Base-by-base conservation (phyloP, 2,888 invertebrate species). In the Ennomos fuscantarius region DNA sequence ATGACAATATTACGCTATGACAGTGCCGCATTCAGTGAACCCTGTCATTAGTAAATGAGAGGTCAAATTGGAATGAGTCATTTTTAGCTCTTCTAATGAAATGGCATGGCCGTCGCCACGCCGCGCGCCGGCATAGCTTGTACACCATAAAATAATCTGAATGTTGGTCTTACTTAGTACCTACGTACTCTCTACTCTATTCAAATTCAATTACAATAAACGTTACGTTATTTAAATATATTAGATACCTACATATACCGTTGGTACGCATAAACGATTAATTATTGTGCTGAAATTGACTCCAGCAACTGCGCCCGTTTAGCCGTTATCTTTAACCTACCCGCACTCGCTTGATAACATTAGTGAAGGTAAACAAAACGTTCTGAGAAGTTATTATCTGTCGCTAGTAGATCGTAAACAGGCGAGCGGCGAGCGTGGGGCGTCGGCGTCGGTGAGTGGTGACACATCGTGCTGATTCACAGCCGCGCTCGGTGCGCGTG, bases 391-490 rank as follows among this genome's bases (percentile, higher is more conserved):
- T 66, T 70, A 80, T 78, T 80, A 82, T 78, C 73, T 64, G 55
- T 51, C 57, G 62, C 63, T 69, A 69, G 74, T 65, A 49, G 73
- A 76, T 82, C 76, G 76, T 81, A 81, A 82, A 79, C 78, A 76
- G 73, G 54, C 52, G 53, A 43, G 50, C 45, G 55, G 35, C 8
- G 8, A 8, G 45, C 63, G 62, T 63, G 71, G 67, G 58, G 68
- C 69, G 70, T 66, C 70, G 69, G 67, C 60, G 73, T 59, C 69
- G 76, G 74, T 90, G 89, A 73, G 58, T 69, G 76, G 74, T 90
- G 90, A 89, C 90, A 89, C 89, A 90, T 89, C 86, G 79, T 66
- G 78, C 78, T 89, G 89, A 89, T 83, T 89, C 89, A 89, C 78
- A 68, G 69, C 64, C 68, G 72, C 54, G 51, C 50, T 37, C 48